Evolutionary conservation across 2,113 vertebrate genomes (phyloP).

Genomic region (Lophochroa leadbeateri): DNA sequence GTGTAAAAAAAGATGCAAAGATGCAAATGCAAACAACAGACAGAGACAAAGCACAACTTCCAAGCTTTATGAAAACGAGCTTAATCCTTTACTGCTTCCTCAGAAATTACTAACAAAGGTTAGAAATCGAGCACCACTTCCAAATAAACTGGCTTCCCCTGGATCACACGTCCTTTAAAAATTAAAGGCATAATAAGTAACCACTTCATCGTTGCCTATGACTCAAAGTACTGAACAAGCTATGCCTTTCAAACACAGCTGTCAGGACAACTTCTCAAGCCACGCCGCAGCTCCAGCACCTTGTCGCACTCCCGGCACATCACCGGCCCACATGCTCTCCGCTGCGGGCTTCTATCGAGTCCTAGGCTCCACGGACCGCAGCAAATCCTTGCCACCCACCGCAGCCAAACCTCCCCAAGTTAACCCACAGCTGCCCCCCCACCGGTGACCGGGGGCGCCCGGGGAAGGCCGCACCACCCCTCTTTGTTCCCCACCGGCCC

Average conservation of each 20-base stretch:
- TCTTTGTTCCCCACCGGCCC: slow-evolving; percentile 15
- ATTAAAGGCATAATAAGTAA: not conserved
- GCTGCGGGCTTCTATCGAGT: not conserved
- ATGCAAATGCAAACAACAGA: not conserved
- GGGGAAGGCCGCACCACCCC: not conserved
- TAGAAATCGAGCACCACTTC: not conserved
- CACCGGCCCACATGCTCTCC: not conserved
- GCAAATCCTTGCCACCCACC: not conserved
- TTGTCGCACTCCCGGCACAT: not conserved
- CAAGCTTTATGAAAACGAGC: not conserved
- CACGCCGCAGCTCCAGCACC: not conserved
- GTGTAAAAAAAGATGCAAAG: not conserved
- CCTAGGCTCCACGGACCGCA: not conserved
- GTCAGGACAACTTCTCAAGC: not conserved
- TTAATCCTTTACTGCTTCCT: not conserved
- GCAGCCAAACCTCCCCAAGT: not conserved
- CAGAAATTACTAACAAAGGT: not conserved
- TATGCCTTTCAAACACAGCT: not conserved
- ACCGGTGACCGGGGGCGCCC: not conserved
- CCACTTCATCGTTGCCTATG: not conserved
- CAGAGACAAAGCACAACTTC: not conserved
- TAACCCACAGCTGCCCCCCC: no score
- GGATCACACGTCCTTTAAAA: not conserved
- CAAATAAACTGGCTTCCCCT: not conserved
- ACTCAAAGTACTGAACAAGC: not conserved